phyloP scores from a whole-genome alignment of 2,113 vertebrate genomes.

The Oryzias celebensis region DNA sequence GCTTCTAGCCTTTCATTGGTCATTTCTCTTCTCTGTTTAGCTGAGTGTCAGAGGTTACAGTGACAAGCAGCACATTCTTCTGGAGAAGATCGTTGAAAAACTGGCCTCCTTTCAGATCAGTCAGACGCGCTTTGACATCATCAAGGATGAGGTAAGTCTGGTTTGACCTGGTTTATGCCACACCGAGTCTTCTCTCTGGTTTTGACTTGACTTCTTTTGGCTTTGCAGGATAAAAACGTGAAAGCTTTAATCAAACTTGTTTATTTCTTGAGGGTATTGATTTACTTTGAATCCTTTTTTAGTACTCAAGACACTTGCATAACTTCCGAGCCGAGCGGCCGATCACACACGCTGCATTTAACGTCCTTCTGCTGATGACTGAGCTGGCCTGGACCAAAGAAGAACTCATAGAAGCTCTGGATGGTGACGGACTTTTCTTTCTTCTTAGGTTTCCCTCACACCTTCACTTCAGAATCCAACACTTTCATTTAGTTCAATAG shows the following conservation, averaged over 20 bases:
- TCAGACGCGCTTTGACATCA: slow-evolving; percentile 98
- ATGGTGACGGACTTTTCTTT: slow-evolving; percentile 75
- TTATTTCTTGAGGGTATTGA: background rate
- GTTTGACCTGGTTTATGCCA: too few relatives aligned
- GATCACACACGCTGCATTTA: slow-evolving; percentile 97
- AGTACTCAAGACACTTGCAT: slow-evolving; percentile 98
- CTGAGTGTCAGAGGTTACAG: slow-evolving; percentile 97
- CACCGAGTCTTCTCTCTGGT: too few relatives aligned
- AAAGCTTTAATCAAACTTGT: too few relatives aligned
- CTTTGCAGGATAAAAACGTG: too few relatives aligned
- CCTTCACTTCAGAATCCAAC: too few relatives aligned
- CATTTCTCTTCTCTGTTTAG: slow-evolving; percentile 60
- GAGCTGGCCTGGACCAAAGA: slow-evolving; percentile 99
- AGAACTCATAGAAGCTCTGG: slow-evolving; percentile 92
- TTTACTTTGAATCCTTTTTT: background rate
- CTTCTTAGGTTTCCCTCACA: too few relatives aligned
- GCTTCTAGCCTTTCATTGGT: too few relatives aligned
- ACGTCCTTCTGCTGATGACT: slow-evolving; percentile 94
- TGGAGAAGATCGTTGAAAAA: slow-evolving; percentile 99
- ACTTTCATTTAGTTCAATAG: too few relatives aligned
- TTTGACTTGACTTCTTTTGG: too few relatives aligned
- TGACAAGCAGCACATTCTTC: slow-evolving; percentile 96
- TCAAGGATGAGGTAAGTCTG: slow-evolving; percentile 92
- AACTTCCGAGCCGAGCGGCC: slow-evolving; percentile 96
- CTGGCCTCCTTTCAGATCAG: slow-evolving; percentile 98